Evolutionary conservation across 2,888 invertebrate genomes (phyloP).

Genomic region (Linnaemya vulpina): DNA sequence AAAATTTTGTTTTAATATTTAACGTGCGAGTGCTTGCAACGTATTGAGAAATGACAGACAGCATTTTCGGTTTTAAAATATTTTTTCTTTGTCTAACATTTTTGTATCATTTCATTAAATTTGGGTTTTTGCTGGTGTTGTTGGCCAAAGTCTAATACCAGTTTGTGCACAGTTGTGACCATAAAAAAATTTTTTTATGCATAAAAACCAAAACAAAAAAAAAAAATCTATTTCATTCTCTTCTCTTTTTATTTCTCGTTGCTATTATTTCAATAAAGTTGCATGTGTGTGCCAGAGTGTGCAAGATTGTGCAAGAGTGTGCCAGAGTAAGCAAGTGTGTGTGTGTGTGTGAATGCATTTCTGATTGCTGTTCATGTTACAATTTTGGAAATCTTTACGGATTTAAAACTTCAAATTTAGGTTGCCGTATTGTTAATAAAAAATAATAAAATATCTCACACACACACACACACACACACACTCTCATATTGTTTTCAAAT

Average conservation of each 20-base stretch:
- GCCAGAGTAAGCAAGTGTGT: not conserved
- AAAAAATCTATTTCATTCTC: conserved; percentile 7
- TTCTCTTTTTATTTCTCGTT: not conserved
- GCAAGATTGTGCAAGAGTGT: too few species aligned
- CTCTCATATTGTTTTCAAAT: conserved; percentile 6
- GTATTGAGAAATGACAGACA: conserved; percentile 36
- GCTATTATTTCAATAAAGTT: not conserved
- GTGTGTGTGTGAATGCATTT: conserved; percentile 7
- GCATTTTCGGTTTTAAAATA: not conserved
- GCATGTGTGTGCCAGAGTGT: not conserved
- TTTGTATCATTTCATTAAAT: conserved; percentile 27
- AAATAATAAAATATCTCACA: conserved; percentile 45
- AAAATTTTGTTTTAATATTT: conserved; percentile 43
- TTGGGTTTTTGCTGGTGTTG: not conserved
- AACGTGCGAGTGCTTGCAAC: conserved; percentile 12
- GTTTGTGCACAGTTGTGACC: conserved; percentile 16
- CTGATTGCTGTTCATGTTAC: conserved; percentile 41
- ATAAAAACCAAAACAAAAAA: not conserved
- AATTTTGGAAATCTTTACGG: conserved; percentile 62
- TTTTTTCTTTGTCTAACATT: conserved; percentile 1
- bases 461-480: not conserved
- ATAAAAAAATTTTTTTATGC: conserved; percentile 15
- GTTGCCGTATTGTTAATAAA: conserved; percentile 62
- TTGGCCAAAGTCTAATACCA: not conserved
- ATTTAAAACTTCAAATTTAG: conserved; percentile 68